Conservation (phyloP, 2,888 invertebrate genomes). For the Cerastis leucographa region DNA sequence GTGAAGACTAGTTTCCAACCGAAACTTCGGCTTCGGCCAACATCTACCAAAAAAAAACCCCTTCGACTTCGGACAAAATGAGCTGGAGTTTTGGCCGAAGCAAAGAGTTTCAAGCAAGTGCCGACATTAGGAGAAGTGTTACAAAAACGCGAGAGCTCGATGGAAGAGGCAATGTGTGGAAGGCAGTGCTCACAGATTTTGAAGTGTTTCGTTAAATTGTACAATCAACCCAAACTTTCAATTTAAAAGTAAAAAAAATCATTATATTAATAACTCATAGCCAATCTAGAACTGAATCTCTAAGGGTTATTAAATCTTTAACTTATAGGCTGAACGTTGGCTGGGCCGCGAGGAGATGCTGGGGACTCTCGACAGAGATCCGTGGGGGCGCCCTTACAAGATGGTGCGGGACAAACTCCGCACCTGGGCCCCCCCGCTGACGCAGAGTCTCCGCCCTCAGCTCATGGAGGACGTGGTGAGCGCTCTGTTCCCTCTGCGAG, state of each 20-base stretch:
- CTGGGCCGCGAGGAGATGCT: no score
- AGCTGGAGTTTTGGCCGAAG: neutral
- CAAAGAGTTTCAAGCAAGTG: neutral
- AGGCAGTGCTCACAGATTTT: neutral
- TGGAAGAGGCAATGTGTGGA: neutral
- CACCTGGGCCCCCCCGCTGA: no score
- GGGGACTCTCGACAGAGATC: no score
- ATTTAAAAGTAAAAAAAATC: neutral
- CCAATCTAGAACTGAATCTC: neutral
- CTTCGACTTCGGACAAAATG: neutral
- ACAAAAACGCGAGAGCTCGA: neutral
- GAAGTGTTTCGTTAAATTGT: neutral
- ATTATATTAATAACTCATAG: neutral
- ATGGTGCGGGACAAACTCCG: no score
- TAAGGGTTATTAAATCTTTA: neutral
- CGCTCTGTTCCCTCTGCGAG: no score
- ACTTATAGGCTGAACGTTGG: no score
- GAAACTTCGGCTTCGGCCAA: neutral
- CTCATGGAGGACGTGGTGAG: no score
- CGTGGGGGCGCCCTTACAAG: no score
- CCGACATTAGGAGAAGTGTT: neutral
- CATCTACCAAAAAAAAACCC: neutral
- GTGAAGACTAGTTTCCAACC: neutral
- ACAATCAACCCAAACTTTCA: neutral
- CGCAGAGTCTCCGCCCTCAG: no score